These are phyloP conservation scores for Parazoanthus darwini DNA, from an alignment of 92 coral and sea anemone genomes.

Conservation along the genomic window DNA sequence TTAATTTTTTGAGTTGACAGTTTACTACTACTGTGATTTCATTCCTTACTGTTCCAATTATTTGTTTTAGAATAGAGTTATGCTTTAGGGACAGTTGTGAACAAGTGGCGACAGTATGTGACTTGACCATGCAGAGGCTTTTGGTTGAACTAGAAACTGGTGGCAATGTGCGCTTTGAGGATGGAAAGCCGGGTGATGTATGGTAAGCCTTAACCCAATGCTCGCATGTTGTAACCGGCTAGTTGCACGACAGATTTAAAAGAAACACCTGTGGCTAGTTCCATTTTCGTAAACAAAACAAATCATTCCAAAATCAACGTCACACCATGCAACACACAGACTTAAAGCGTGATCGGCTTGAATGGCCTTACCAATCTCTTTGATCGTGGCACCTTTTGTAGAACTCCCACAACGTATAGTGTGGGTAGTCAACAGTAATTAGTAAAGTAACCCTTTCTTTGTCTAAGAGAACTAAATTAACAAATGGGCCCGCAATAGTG, in stretches of 20 bases:
- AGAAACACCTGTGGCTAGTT: too few species aligned
- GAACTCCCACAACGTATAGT: too few species aligned
- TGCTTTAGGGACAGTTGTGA: slow-evolving; percentile 86
- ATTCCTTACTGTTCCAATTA: not conserved
- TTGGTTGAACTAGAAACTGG: slow-evolving; percentile 92
- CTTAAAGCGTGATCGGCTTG: too few species aligned
- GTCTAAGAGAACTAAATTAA: not conserved
- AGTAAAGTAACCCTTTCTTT: not conserved
- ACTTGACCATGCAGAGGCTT: slow-evolving; percentile 82
- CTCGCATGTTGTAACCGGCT: not conserved
- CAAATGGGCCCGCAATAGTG: not conserved
- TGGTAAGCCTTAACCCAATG: slow-evolving; percentile 62
- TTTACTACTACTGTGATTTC: not conserved
- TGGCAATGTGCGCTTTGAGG: slow-evolving; percentile 97
- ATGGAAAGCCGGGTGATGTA: slow-evolving; percentile 79
- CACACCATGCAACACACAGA: too few species aligned
- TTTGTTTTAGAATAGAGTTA: slow-evolving; percentile 63
- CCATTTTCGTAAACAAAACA: too few species aligned
- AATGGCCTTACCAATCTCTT: too few species aligned
- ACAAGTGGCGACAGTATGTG: slow-evolving; percentile 81
- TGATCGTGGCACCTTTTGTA: too few species aligned
- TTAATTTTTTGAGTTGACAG: not conserved
- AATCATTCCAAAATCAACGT: too few species aligned
- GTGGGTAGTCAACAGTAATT: too few species aligned
- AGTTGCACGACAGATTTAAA: too few species aligned